Conservation (phyloP, 1,140 invertebrate species). For the Danaus melanippus region DNA sequence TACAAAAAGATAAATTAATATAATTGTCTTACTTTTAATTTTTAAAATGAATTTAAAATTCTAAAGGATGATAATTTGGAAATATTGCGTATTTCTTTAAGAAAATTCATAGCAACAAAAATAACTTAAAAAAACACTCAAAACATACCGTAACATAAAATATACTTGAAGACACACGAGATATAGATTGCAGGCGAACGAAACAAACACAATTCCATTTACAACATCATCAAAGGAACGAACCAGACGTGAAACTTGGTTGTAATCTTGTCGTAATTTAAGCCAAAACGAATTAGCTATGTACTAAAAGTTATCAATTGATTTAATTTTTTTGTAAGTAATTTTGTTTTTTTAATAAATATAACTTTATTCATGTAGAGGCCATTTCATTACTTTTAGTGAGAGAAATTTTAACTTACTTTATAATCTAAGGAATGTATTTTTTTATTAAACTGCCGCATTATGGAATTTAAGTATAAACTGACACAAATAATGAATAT, state of each 20-base stretch:
- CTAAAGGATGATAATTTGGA: no score
- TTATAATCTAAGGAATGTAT: constrained; percentile 61
- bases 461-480: constrained; percentile 70
- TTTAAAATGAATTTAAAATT: no score
- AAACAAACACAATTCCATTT: constrained; percentile 76
- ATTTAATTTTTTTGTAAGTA: no score
- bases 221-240: constrained; percentile 72
- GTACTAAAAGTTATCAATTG: constrained; percentile 40
- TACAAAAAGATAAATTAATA: no score
- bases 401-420: constrained; percentile 25
- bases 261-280: constrained; percentile 73
- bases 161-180: constrained; percentile 82
- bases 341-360: no score
- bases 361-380: no score
- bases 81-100: no score
- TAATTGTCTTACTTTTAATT: no score
- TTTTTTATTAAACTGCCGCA: constrained; percentile 69
- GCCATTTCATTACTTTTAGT: no score
- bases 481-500: constrained; percentile 75
- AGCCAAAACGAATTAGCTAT: constrained; percentile 74
- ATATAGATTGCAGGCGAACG: constrained; percentile 80
- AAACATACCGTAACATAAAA: constrained; percentile 75
- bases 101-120: no score
- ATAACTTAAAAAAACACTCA: no score
- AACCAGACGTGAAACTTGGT: constrained; percentile 71